phyloP scores from a whole-genome alignment of 2,113 vertebrate genomes.

The Brachyhypopomus occidentalis region DNA sequence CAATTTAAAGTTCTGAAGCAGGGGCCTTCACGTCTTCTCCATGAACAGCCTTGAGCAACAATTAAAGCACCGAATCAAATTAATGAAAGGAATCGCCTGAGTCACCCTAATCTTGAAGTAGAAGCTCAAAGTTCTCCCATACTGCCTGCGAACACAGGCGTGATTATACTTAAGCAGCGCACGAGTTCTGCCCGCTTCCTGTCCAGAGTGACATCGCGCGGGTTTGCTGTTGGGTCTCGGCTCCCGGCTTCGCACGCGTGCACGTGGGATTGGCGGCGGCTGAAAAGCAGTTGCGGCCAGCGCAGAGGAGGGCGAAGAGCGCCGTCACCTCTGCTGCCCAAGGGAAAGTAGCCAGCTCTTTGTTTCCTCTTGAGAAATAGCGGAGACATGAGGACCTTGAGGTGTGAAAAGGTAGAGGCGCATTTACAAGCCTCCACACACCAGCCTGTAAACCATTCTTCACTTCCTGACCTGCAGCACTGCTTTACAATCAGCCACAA shows the following conservation, averaged over 20 bases:
- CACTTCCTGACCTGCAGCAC: constrained; percentile 39
- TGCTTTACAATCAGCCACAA: constrained; percentile 47
- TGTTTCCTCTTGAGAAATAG: constrained; percentile 24
- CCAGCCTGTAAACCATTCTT: constrained; percentile 45
- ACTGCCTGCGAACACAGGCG: not conserved
- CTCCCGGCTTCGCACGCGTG: not conserved
- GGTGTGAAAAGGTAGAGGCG: constrained; percentile 45
- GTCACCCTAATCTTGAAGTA: constrained; percentile 32
- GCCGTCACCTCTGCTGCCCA: constrained; percentile 2
- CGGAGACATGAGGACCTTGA: constrained; percentile 31
- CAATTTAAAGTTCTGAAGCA: constrained; percentile 62
- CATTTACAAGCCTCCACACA: constrained; percentile 44
- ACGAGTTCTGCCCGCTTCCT: not conserved
- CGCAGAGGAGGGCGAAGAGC: not conserved
- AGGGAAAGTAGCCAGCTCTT: constrained; percentile 24
- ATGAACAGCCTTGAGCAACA: constrained; percentile 1
- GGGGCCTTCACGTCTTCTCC: constrained; percentile 1
- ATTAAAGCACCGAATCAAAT: constrained; percentile 31
- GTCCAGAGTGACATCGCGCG: not conserved
- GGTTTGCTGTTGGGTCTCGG: constrained; percentile 24
- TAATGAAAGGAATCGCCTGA: constrained; percentile 9
- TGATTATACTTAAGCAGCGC: not conserved
- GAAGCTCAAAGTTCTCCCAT: not conserved
- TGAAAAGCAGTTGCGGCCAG: not conserved
- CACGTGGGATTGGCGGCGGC: not conserved